A percentile compares a stretch with the other conserved stretches of the same genome.
These are phyloP conservation scores for Lagocephalus sceleratus DNA, from an alignment of 2,797 vertebrate species.

Conservation along the genomic window DNA sequence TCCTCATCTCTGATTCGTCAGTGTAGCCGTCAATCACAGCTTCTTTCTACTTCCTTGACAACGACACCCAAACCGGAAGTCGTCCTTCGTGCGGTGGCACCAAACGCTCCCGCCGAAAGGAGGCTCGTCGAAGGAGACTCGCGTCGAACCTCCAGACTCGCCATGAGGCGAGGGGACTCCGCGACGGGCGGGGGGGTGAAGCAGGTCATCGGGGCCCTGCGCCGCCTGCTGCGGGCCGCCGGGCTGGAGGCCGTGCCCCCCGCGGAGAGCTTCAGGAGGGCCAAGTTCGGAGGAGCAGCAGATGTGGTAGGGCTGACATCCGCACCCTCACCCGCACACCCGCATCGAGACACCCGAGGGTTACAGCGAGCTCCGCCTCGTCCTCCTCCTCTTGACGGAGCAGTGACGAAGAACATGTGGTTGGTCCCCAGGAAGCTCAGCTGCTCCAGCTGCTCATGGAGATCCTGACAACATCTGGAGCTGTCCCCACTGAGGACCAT, in stretches of 20 bases:
- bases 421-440: constrained; percentile 57
- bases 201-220: constrained; percentile 67
- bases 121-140: no score
- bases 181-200: constrained; percentile 58
- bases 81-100: constrained; percentile 13
- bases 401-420: neutral
- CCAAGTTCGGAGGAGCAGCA: constrained; percentile 68
- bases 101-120: no score
- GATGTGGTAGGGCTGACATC: constrained; percentile 59
- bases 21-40: constrained; percentile 28
- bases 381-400: no score
- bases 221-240: constrained; percentile 54
- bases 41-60: constrained; percentile 20
- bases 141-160: no score
- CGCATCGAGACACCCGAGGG: no score
- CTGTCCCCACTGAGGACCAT: constrained; percentile 20
- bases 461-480: constrained; percentile 49
- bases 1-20: neutral
- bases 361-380: no score
- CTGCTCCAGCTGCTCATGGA: constrained; percentile 68
- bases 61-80: constrained; percentile 43
- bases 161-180: constrained; percentile 42
- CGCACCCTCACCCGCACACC: no score
- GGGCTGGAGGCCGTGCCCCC: constrained; percentile 61
- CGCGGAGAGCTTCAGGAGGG: constrained; percentile 74